Base-by-base conservation (phyloP, 2,888 invertebrate species). In the Terebella lapidaria region DNA sequence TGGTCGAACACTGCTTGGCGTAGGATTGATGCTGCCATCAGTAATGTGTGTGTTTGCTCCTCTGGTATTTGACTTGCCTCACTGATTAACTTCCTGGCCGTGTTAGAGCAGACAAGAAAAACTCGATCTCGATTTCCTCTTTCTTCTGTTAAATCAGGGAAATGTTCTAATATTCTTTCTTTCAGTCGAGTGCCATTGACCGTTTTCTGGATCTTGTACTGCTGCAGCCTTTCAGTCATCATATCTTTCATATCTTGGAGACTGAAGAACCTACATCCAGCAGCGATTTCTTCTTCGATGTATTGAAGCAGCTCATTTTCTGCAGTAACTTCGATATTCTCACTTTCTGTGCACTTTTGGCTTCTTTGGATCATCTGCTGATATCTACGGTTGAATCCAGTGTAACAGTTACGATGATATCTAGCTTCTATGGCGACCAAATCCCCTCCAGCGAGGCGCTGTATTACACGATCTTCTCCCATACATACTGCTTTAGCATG, bases 1-100 rank as follows among this genome's bases (percentile, higher is more conserved):
- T 59, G 60, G 59, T 60, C 58, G 51, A 60, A 59, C 59, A 60
- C 60, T 28, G 58, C 35, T 60, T 60, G 49, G 59, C 60, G 58
- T 2, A 59, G 58, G 51, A 60, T 59, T 27, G 60, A 51, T 51
- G 58, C 60, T 60, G 58, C 58, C 58, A 59, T 46, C 29, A 60
- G 58, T 59, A 49, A 59, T 25, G 60, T 58, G 59, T 28, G 58
- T 60, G 59, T 18, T 60, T 54, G 54, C 52, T 60, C 59, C n/a
- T 60, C 54, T 54, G 52, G 61, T 60, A 54, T 60, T 42, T 60
- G 61, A 46, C 25, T 60, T 45, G 61, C 61, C 45, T 49, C 52
- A 29, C 58, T 60, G n/a, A 59, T 53, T 42, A 60, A 42, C 45
- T 54, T 60, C 27, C 54, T 30, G 51, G 58, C 59, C 20, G 42